Base-by-base conservation (phyloP, 2,888 invertebrate genomes). In the Drosophila fulvimacula region DNA sequence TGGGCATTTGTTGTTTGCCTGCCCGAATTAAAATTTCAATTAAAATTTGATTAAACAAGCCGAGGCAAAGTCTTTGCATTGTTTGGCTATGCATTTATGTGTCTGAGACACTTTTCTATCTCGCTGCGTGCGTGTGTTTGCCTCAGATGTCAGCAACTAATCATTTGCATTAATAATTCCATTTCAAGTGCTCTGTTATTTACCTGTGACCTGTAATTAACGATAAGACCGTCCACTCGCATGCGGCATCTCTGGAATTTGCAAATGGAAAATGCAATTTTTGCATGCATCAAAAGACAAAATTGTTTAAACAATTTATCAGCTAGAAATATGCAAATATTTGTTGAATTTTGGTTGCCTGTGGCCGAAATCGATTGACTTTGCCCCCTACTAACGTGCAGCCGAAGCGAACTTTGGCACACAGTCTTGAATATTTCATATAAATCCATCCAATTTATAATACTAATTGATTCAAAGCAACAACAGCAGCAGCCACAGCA, bases 161-260 rank as follows among this genome's bases (percentile, higher is more conserved):
- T 84, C 63, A 84, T 67, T 87, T 70, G 59, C 69, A 81, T 88
- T 81, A 79, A 83, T 79, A 88, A 83, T 81, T 83, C 67, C 65
- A 77, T 62, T 73, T 61, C 27, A 44, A 68, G 13, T 69, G 75
- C 42, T 53, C 10, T 60, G 53, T 32, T 59, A 58, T 67, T 61
- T 61, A 27, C 51, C 74, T 81, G 52, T 63, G 73, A 72, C 59
- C 49, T 64, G 65, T 84, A 76, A 84, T 84, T 82, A 82, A 57
- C 65, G 46, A 52, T 67, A 65, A 69, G 46, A 24, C 36, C 48
- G 41, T n/a, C 17, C 21, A 11, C 49, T 19, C 44, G 27, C 30
- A 27, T 9, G 17, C 38, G 38, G 10, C 56, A 57, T 62, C 56
- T 6, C 17, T 57, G 53, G 55, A 49, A 60, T 60, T 46, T 49